Base-by-base conservation (phyloP, 1,140 invertebrate genomes). In the Zaprionus africanus region DNA sequence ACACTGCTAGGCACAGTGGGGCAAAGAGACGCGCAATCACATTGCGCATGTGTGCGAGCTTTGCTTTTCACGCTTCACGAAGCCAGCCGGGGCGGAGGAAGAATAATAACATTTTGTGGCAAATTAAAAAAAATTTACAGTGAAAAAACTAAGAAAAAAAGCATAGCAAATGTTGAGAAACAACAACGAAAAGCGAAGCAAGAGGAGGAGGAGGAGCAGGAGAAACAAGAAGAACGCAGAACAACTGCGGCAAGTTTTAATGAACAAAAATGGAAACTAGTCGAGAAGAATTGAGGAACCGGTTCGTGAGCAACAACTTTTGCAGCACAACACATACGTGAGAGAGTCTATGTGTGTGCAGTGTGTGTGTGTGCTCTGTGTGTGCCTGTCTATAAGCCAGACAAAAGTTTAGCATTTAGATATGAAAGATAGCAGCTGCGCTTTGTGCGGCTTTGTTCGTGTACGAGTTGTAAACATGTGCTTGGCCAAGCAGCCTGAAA, bases 41-140 rank as follows among this genome's bases (percentile, higher is more conserved):
- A 87, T 57, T 88, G 83, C 83, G 83, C 83, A 87, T 87, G 83
- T 87, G 83, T 87, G 81, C 83, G 83, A 88, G 83, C 70, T 49
- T 61, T 43, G 77, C 53, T 78, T 87, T 87, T 80, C 77, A 80
- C 84, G 83, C 83, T 78, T 69, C 51, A 72, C 41, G 60, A 19
- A 9, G 38, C 38, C 3, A 7, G 38, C 38, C 6, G n/a, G 9
- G 31, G 9, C 9, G 31, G 9, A 9, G 31, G 31, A 3, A 3
- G 28, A 26, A 76, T 76, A 76, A 76, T 61, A 66, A 70, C 76
- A 78, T 66, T 79, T 78, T 80, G 78, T 74, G 74, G 78, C 65
- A 71, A 85, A 85, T 76, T 60, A 54, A 63, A 66, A 76, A 73
- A 53, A 79, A 22, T 38, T 51, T 51, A 51, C 17, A 46, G 17